phyloP scores from a whole-genome alignment of 1,140 invertebrate species.

The Drosophila burlai region DNA sequence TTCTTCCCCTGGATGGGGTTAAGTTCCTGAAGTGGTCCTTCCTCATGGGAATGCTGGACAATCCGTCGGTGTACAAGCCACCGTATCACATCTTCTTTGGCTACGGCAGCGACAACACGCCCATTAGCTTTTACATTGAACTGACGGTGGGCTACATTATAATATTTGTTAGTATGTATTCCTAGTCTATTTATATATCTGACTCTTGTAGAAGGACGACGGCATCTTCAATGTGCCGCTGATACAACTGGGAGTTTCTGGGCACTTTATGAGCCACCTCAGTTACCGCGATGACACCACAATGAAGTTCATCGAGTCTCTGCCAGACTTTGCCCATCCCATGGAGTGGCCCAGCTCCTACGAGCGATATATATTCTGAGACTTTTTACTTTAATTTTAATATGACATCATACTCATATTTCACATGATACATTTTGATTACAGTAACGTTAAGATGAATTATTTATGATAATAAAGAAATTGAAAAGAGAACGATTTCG shows the following conservation, averaged over 20 bases:
- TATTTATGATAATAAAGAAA: neutral
- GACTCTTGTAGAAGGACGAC: conserved; percentile 85
- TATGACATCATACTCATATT: conserved; percentile 4
- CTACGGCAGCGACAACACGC: conserved; percentile 87
- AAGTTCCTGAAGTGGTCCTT: conserved; percentile 65
- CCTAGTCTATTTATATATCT: neutral
- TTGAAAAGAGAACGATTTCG: neutral
- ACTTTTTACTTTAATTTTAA: neutral
- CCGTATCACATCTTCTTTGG: conserved; percentile 90
- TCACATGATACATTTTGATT: neutral
- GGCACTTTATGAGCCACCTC: conserved; percentile 57
- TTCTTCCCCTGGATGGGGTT: conserved; percentile 45
- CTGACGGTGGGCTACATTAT: conserved; percentile 32
- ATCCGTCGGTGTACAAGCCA: conserved; percentile 86
- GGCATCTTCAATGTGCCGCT: conserved; percentile 50
- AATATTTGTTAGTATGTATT: neutral
- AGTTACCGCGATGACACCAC: conserved; percentile 51
- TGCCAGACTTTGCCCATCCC: conserved; percentile 67
- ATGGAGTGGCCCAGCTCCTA: conserved; percentile 74
- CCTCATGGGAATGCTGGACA: conserved; percentile 87
- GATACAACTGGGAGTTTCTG: conserved; percentile 57
- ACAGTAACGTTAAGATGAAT: neutral
- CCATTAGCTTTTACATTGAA: conserved; percentile 87
- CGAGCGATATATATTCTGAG: conserved; percentile 43
- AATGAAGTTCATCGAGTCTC: conserved; percentile 41